Evolutionary conservation across 1,140 invertebrate genomes (phyloP), one percentile per base, ranked within the genome.

Genomic region (Drosophila nasuta): DNA sequence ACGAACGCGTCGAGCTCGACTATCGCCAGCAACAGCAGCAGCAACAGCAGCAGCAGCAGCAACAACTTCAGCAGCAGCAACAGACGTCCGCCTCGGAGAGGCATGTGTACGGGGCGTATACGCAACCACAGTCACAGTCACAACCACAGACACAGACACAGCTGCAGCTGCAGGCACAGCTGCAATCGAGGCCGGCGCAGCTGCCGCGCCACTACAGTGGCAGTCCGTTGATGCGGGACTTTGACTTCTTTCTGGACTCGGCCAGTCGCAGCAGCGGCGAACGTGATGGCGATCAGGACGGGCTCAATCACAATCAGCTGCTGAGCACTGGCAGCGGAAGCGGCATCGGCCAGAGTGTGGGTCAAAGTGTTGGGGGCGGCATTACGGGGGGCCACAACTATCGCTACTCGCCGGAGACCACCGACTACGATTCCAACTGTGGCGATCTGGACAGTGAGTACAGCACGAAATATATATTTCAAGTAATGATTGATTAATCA

Each of bases 351-450:
- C 72, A 69, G 1, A 76, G 77, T 13, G 65, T 71, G 3, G 80
- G 67, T 13, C 68, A 70, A 38, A 68, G 60, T 11, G 75, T 85
- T 11, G 79, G 82, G 25, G 76, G 78, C 1, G 83, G 46, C 11
- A 49, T 87, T 2, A 69, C 66, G 0, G 81, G 77, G 2, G 77
- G 77, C 0, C 85, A 89, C 64, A 91, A 90, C 93, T 98, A 98
- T 92, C 97, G 97, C 6, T 94, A 98, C 46, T 98, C 97, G 45
- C 97, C 98, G 5, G 98, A 98, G 93, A 97, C 97, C 69, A 99
- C 97, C 20, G 98, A 98, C 89, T 98, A 97, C 92, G 97, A 98
- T 91, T 97, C 97, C 77, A 97, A 97, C 89, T 96, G 95, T 83
- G 95, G 95, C 13, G 97, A 98, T 92, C 94, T 97, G 58, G 97